Evolutionary conservation across 2,113 vertebrate species (phyloP), one percentile per base, ranked within the genome.

Genomic region (Entomyzon cyanotis): DNA sequence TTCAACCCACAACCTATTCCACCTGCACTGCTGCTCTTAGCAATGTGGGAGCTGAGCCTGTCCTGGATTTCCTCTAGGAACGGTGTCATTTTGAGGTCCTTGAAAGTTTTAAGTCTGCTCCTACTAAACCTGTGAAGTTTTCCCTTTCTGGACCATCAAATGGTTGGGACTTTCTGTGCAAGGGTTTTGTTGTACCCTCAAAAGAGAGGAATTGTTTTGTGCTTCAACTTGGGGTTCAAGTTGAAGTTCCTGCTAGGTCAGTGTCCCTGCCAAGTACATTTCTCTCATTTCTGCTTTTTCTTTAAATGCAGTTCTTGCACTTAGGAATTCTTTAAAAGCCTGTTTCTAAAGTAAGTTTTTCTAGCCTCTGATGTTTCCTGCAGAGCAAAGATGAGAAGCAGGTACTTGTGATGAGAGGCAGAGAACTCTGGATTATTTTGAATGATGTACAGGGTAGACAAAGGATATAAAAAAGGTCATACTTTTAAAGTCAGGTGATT

Each of bases 161-260:
- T 35, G 58, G 59, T 50, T 55, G 86, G 70, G 79, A 74, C 68
- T 77, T 92, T 87, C 76, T 87, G 30, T 81, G 13, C 22, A 5
- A 75, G 90, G 59, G 58, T 93, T 95, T 91, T 60, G n/a, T 73
- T 89, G 67, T 89, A 67, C 24, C 71, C 75, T 95, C 63, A 79
- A 89, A 96, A 94, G 86, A 44, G 77, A 84, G 52, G 77, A 89
- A 73, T 62, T 76, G 78, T 93, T 93, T 87, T 93, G 84, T 94
- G 87, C 46, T 91, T 89, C 50, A 73, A 6, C 91, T 92, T 95
- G 89, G 46, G 81, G 87, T 93, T 94, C 87, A 94, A 87, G 89
- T 21, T 83, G 84, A 93, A 95, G 93, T 90, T 95, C 74, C 87
- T 95, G 85, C 84, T 80, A 90, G 95, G 95, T 96, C 91, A 89